Conservation (phyloP, 2,113 vertebrate genomes). For the Pungitius pungitius region DNA sequence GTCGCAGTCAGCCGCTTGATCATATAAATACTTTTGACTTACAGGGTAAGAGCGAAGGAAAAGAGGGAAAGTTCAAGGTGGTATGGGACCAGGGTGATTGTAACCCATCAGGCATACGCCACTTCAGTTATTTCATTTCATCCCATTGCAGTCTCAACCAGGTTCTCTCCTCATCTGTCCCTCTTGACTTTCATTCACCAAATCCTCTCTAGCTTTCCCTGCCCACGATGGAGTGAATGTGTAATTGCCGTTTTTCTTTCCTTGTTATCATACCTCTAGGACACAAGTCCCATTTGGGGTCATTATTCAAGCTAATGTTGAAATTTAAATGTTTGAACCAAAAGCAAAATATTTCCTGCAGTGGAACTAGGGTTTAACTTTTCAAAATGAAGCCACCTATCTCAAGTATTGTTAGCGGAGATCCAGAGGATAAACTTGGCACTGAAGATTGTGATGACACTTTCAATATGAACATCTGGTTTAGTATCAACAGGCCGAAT, state of each 20-base stretch:
- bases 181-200: slow-evolving; percentile 31
- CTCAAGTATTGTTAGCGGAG: not conserved
- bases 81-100: not conserved
- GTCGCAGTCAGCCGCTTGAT: slow-evolving; percentile 67
- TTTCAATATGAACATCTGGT: not conserved
- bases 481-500: not conserved
- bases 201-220: slow-evolving; percentile 19
- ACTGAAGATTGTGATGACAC: not conserved
- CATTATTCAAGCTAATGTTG: not conserved
- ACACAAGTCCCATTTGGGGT: not conserved
- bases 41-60: slow-evolving; percentile 11
- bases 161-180: slow-evolving; percentile 6
- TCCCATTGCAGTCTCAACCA: slow-evolving; percentile 8
- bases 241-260: slow-evolving; percentile 18
- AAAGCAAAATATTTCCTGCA: not conserved
- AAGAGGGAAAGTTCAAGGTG: not conserved
- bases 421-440: not conserved
- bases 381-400: not conserved
- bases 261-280: not conserved
- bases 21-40: slow-evolving; percentile 62
- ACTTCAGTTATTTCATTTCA: not conserved
- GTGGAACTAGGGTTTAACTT: not conserved
- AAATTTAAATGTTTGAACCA: not conserved
- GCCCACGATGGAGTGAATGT: not conserved
- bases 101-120: not conserved